Percentiles rank a stretch among this genome's conserved stretches.
phyloP scores from a whole-genome alignment of 2,113 vertebrate genomes.

The Podarcis cretensis region DNA sequence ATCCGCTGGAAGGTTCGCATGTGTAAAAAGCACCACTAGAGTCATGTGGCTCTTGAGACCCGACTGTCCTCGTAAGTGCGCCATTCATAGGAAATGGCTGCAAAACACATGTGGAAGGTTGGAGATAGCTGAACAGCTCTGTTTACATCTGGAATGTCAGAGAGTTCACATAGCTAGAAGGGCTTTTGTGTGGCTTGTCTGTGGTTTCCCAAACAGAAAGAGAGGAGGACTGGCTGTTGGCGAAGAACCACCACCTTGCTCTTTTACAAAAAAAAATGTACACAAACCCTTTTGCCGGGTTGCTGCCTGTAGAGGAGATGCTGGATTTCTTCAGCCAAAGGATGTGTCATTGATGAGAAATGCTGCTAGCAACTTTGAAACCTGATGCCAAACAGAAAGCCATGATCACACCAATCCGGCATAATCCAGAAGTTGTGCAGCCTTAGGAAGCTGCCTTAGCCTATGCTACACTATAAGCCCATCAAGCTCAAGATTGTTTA shows the following conservation, averaged over 20 bases:
- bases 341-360: neutral
- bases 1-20: slow-evolving; percentile 31
- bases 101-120: neutral
- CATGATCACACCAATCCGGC: neutral
- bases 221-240: neutral
- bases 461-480: neutral
- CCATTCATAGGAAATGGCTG: neutral
- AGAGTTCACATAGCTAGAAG: neutral
- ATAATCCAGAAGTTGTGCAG: neutral
- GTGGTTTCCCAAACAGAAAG: neutral
- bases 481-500: neutral
- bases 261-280: neutral
- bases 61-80: neutral
- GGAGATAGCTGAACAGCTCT: neutral
- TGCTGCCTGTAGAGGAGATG: neutral
- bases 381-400: neutral
- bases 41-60: neutral
- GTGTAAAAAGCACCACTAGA: slow-evolving; percentile 44
- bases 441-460: neutral
- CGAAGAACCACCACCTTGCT: neutral
- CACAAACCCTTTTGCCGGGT: neutral
- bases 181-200: neutral
- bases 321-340: neutral
- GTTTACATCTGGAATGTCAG: slow-evolving; percentile 3
- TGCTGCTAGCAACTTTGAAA: neutral